Evolutionary conservation across 2,888 invertebrate genomes (phyloP).

Genomic region (Oxycera nigricornis): DNA sequence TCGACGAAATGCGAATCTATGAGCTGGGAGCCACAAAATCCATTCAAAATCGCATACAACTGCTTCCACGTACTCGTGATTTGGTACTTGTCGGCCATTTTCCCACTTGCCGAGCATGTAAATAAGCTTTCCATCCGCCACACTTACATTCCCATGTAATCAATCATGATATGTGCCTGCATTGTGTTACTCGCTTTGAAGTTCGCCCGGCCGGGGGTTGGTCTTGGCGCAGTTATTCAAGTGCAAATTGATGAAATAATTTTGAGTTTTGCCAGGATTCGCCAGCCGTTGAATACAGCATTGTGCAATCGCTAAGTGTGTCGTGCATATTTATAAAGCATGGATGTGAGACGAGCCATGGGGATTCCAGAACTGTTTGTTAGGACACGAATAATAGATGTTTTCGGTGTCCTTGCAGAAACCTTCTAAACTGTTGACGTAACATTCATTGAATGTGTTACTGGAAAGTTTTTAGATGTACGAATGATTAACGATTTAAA

Average conservation of each 20-base stretch:
- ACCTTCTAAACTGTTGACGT: too few species aligned
- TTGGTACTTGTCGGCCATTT: not conserved
- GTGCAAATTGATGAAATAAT: not conserved
- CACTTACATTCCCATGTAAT: not conserved
- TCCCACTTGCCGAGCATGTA: not conserved
- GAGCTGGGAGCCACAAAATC: not conserved
- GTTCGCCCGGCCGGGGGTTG: not conserved
- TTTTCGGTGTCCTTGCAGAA: too few species aligned
- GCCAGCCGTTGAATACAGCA: too few species aligned
- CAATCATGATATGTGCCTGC: not conserved
- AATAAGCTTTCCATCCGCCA: not conserved
- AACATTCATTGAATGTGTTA: too few species aligned
- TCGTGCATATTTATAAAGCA: too few species aligned
- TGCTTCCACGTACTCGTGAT: not conserved
- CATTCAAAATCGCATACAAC: not conserved
- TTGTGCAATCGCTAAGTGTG: too few species aligned
- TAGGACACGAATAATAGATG: too few species aligned
- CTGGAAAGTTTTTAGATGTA: too few species aligned
- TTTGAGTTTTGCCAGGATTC: not conserved
- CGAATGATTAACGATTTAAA: too few species aligned
- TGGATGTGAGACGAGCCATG: too few species aligned
- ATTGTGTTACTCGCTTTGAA: not conserved
- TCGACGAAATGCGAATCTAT: not conserved
- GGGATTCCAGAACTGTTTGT: too few species aligned
- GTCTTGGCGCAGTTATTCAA: not conserved